Evolutionary conservation across 2,888 invertebrate species (phyloP), one percentile per base, ranked within the genome.

Genomic region (Plebejus argus): DNA sequence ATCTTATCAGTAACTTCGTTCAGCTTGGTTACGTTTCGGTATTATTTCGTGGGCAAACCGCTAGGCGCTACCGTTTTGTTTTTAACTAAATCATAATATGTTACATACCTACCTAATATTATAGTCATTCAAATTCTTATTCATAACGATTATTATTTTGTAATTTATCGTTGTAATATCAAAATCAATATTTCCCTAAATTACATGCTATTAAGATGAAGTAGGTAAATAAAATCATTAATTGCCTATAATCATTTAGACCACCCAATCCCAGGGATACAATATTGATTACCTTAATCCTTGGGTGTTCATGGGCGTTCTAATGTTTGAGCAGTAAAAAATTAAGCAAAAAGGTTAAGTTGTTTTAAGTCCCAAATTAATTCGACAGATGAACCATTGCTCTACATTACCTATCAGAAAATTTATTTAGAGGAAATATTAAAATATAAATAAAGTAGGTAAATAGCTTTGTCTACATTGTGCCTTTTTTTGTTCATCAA

Each of bases 211-310:
- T 28, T 66, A 66, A 28, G 5, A 66, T 66, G 28, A 20, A 66
- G 66, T 33, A 28, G 66, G 12, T 66, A 28, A 33, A 66, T 66
- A 28, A 28, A 28, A 66, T 20, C 0, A 33, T 15, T 66, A 66
- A 66, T 66, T 28, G 18, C 66, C 66, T 66, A 66, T 66, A 66
- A 33, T 28, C 33, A 66, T 66, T 66, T 18, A 66, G 66, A 66
- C 66, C 66, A 66, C 66, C 66, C 66, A 66, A 28, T 66, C 15
- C 15, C 66, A 66, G 28, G 28, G 66, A 28, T 28, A 66, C 28
- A 33, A 28, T 66, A 66, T 66, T 66, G 28, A 66, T 28, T 15
- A 66, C 28, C 66, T 15, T 33, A 66, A 28, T 66, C 28, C 28
- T 28, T 66, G 66, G 66, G 15, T 66, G 28, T 61, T 33, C 18